Percentiles rank a stretch among this genome's conserved stretches.
These are phyloP conservation scores for Sicus ferrugineus DNA, from an alignment of 2,888 invertebrate genomes.

Conservation along the genomic window DNA sequence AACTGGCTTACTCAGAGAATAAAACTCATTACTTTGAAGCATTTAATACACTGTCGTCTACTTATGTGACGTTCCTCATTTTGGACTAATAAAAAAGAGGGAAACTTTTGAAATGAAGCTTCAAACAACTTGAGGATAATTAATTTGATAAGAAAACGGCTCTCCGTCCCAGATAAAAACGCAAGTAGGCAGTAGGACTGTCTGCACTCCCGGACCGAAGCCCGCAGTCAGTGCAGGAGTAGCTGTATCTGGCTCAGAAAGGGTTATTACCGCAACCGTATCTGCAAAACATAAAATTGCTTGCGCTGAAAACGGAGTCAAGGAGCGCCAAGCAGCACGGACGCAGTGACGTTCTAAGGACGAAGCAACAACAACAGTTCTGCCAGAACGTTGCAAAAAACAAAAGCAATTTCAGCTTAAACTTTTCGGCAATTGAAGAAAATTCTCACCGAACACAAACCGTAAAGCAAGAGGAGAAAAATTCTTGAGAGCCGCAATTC, in stretches of 20 bases:
- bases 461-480: conserved; percentile 18
- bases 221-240: background rate
- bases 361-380: background rate
- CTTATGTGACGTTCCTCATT: no score
- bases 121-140: conserved; percentile 28
- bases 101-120: conserved; percentile 10
- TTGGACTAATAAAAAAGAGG: no score
- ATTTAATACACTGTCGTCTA: no score
- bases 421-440: conserved; percentile 36
- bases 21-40: no score
- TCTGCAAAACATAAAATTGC: conserved; percentile 14
- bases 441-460: conserved; percentile 18
- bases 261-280: no score
- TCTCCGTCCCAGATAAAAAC: conserved; percentile 25
- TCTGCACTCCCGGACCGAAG: background rate
- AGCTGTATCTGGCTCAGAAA: conserved; percentile 6
- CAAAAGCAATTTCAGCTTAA: conserved; percentile 36
- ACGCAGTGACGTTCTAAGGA: background rate
- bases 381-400: conserved; percentile 31
- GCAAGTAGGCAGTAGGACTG: background rate
- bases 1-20: no score
- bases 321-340: background rate
- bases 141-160: conserved; percentile 33
- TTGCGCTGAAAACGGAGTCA: background rate
- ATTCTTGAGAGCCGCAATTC: conserved; percentile 34